These are phyloP conservation scores for Echeneis naucrates DNA, from an alignment of 2,797 vertebrate species.

Conservation along the genomic window DNA sequence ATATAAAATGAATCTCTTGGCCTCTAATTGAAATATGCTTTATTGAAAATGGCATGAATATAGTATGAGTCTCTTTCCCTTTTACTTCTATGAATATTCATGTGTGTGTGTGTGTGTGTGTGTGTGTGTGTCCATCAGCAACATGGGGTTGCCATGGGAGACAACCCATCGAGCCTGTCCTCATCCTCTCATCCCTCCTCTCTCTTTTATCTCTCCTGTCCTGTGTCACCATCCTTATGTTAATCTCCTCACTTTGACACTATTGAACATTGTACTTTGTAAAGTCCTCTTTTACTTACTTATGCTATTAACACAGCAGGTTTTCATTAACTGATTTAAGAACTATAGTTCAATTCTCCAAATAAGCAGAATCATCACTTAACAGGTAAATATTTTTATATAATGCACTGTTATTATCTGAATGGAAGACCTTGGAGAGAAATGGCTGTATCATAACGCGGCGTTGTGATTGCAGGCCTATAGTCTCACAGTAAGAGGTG, in stretches of 20 bases:
- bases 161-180: constrained; percentile 63
- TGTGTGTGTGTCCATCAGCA: constrained; percentile 56
- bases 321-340: background rate
- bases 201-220: constrained; percentile 65
- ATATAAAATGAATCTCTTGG: constrained; percentile 60
- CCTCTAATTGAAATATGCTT: constrained; percentile 76
- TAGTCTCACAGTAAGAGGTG: constrained; percentile 28
- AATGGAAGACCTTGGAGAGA: background rate
- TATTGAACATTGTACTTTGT: constrained; percentile 15
- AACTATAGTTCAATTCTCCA: background rate
- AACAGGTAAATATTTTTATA: no score
- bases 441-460: background rate
- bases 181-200: constrained; percentile 63
- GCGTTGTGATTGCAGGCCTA: constrained; percentile 13
- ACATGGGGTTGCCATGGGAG: constrained; percentile 77
- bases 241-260: constrained; percentile 41
- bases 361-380: background rate
- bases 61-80: constrained; percentile 54
- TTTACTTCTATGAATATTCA: constrained; percentile 78
- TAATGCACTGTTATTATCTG: background rate
- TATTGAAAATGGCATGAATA: constrained; percentile 79
- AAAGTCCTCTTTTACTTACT: background rate
- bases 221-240: constrained; percentile 48
- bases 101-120: constrained; percentile 32
- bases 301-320: background rate